Evolutionary conservation across 1,140 invertebrate species (phyloP), one percentile per base, ranked within the genome.

Genomic region (Mizuhopecten yessoensis): DNA sequence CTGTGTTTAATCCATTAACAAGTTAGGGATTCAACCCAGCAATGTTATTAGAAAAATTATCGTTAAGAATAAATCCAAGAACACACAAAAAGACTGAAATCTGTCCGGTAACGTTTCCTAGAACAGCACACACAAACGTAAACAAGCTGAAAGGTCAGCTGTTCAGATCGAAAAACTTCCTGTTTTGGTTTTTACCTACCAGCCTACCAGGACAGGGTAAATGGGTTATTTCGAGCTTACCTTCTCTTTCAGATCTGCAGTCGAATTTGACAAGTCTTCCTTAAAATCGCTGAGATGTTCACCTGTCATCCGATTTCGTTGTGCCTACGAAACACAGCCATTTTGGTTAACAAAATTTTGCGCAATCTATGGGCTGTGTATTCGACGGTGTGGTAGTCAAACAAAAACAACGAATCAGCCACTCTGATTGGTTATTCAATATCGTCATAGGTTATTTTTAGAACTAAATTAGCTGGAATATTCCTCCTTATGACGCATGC

Each of bases 361-460:
- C n/a, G 57, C 57, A 75, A 75, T 75, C 11, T n/a, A 75, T n/a
- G 57, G n/a, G 11, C 57, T 75, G 57, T 75, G 57, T 75, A 75
- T 75, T 75, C 42, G 23, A 17, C 57, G 29, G 57, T 75, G 57
- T 75, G 57, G 17, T 5, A 75, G 57, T n/a, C 57, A 75, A 29
- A 75, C n/a, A 75, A 75, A 5, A 75, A 75, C 57, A 75, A 75
- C 57, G n/a, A n/a, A 29, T 29, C 36, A 39, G n/a, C n/a, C n/a
- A n/a, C n/a, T 49, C 57, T 75, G 57, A 75, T 75, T 75, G 57
- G 57, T 17, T 75, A 29, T 9, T 75, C n/a, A 29, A 29, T 23
- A 75, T 2, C 45, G 57, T 75, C 57, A 75, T 29, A 75, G n/a
- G n/a, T n/a, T 75, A 75, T 75, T 75, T 75, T 29, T 75, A 75